These are phyloP conservation scores for Oligia latruncula DNA, from an alignment of 2,888 invertebrate species.

Conservation along the genomic window DNA sequence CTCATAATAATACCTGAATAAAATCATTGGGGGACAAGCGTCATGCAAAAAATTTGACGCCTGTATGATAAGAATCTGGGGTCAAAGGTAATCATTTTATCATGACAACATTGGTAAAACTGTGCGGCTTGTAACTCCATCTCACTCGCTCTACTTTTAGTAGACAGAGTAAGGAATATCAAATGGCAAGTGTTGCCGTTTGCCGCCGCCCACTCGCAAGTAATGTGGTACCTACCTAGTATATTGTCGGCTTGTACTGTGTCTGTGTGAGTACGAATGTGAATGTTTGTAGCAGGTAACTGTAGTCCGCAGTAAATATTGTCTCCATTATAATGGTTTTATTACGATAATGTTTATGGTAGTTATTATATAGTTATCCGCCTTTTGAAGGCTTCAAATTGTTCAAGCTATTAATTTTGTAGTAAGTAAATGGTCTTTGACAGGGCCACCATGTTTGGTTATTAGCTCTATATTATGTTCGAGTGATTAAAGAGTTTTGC, in stretches of 20 bases:
- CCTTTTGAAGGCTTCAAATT: conserved; percentile 34
- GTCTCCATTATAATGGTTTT: conserved; percentile 54
- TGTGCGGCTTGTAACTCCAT: conserved; percentile 59
- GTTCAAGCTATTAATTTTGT: conserved; percentile 22
- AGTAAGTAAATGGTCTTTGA: conserved; percentile 15
- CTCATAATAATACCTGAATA: background rate
- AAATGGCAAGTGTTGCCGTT: conserved; percentile 71
- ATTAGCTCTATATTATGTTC: background rate
- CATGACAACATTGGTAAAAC: conserved; percentile 75
- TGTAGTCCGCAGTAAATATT: conserved; percentile 64
- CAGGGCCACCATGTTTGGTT: background rate
- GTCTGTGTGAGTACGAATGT: conserved; percentile 52
- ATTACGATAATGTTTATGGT: conserved; percentile 52
- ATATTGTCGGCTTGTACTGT: conserved; percentile 55
- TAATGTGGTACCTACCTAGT: conserved; percentile 68
- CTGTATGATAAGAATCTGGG: conserved; percentile 65
- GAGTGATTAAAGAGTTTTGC: background rate
- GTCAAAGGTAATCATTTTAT: conserved; percentile 84
- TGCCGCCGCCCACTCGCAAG: conserved; percentile 80
- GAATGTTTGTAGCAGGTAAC: conserved; percentile 60
- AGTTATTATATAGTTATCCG: conserved; percentile 31
- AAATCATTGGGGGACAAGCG: conserved; percentile 4
- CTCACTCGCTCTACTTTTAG: conserved; percentile 69
- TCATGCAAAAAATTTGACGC: conserved; percentile 36
- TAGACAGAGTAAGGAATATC: conserved; percentile 74